phyloP scores from a whole-genome alignment of 2,888 invertebrate species.

The Drosophila anomelani region DNA sequence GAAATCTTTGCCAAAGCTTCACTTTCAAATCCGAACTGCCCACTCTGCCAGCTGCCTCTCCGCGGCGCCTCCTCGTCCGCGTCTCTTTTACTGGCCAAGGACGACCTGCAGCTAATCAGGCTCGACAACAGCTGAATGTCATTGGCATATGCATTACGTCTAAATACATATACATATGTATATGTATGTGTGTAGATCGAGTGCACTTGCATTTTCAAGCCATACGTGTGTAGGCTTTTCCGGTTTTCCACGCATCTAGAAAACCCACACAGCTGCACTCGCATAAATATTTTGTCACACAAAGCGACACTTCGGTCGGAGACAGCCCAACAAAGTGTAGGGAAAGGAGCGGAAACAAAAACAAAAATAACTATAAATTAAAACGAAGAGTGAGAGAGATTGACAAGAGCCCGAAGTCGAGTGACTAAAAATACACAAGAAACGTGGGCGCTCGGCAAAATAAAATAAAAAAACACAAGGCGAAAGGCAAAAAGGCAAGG shows the following conservation, averaged over 20 bases:
- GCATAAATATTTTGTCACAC: conserved; percentile 37
- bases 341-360: conserved; percentile 3
- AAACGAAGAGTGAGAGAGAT: conserved; percentile 30
- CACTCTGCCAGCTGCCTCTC: conserved; percentile 25
- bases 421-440: conserved; percentile 61
- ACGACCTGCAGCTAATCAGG: conserved; percentile 64
- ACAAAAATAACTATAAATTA: conserved; percentile 24
- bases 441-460: conserved; percentile 63
- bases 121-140: conserved; percentile 60
- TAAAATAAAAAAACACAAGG: conserved; percentile 5
- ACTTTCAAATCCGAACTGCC: conserved; percentile 53
- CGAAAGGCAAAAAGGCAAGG: conserved; percentile 17
- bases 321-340: conserved; percentile 18
- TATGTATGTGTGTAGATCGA: conserved; percentile 4
- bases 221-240: conserved; percentile 67
- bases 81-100: conserved; percentile 48
- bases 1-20: conserved; percentile 40
- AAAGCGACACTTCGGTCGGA: conserved; percentile 45
- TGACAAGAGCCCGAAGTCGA: conserved; percentile 19
- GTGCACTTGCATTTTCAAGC: conserved; percentile 36
- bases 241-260: conserved; percentile 68
- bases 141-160: conserved; percentile 53
- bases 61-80: neutral
- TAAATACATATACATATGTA: neutral
- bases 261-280: conserved; percentile 51